Evolutionary conservation across 2,797 vertebrate genomes (phyloP), one percentile per base, ranked within the genome.

Genomic region (Trachurus trachurus): DNA sequence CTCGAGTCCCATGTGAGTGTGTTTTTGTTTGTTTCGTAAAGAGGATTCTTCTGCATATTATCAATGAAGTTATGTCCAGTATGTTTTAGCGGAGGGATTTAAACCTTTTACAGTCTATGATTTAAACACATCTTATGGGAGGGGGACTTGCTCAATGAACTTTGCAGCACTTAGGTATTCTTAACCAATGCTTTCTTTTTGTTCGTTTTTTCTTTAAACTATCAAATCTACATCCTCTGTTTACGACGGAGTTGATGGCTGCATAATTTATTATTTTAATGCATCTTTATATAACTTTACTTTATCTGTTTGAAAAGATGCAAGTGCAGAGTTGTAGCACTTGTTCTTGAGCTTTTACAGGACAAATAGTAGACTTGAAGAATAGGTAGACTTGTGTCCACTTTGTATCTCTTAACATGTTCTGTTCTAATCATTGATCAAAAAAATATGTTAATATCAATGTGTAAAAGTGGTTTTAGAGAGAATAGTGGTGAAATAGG

Each of bases 101-200:
- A 59, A 26, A 61, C 39, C n/a, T n/a, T n/a, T n/a, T n/a, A n/a
- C n/a, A n/a, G n/a, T n/a, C n/a, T n/a, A n/a, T n/a, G 31, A 44
- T 59, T 64, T 61, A 59, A 26, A 61, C 39, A 73, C 61, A 70
- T 42, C 22, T 63, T 42, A 49, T 21, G 10, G 52, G 19, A 7
- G 21, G 39, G 50, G 6, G 82, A 71, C 62, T 53, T 73, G 21
- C 26, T 70, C 53, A 58, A 11, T 68, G 15, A 78, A 65, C 64
- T 70, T 37, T 74, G 21, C 50, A 63, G 39, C 19, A 49, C 11
- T 66, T 53, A 19, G 34, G 2, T 9, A 9, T 47, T 54, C 78
- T 87, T 87, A 63, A 70, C 44, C 50, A 66, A 81, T 52, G 56
- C 17, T 4, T 26, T 3, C n/a, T 50, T 3, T 53, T 19, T 8